Conservation (phyloP, 2,113 vertebrate species). For the Chionis minor region DNA sequence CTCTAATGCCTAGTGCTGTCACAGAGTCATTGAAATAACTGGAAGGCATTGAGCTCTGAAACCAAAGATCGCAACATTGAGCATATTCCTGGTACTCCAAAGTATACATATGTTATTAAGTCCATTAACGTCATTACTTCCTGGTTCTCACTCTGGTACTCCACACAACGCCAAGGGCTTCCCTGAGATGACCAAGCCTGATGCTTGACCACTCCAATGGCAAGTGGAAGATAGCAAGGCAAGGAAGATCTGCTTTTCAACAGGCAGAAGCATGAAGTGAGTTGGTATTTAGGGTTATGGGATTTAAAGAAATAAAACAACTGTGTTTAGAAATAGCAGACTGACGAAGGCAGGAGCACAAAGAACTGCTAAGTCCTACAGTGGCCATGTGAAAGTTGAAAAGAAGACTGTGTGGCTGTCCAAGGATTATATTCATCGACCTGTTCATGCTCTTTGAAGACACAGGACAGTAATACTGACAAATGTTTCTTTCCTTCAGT, state of each 20-base stretch:
- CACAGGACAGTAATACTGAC: neutral
- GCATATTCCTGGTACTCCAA: neutral
- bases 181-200: neutral
- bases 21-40: fast-evolving
- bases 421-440: neutral
- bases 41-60: neutral
- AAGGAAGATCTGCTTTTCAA: neutral
- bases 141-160: neutral
- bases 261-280: neutral
- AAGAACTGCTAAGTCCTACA: neutral
- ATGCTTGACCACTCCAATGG: neutral
- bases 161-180: neutral
- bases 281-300: neutral
- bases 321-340: neutral
- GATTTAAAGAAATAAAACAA: neutral
- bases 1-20: neutral
- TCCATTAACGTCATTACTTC: neutral
- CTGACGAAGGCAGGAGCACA: neutral
- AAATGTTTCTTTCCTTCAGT: neutral
- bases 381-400: neutral
- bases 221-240: neutral
- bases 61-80: neutral
- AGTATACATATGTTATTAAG: neutral
- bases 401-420: neutral
- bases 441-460: neutral